Conservation (phyloP, 2,113 vertebrate species). For the Rana temporaria region DNA sequence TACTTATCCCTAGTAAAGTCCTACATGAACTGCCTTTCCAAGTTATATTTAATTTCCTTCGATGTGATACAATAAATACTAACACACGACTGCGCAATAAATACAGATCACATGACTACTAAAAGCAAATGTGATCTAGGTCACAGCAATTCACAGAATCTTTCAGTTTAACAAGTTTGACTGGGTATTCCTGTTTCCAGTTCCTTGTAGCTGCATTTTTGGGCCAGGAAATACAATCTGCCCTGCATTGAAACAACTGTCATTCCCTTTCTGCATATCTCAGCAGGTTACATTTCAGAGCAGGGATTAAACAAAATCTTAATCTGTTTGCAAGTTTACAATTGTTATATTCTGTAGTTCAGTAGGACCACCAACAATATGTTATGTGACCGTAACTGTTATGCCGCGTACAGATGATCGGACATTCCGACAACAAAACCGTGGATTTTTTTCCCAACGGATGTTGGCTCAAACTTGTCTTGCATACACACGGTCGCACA, state of each 20-base stretch:
- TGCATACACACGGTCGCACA: no score
- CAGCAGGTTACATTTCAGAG: slow-evolving; percentile 18
- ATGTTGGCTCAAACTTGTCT: no score
- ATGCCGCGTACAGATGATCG: no score
- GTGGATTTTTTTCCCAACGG: no score
- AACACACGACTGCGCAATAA: neutral
- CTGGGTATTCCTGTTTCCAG: neutral
- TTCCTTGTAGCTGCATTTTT: neutral
- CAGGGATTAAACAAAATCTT: slow-evolving; percentile 9
- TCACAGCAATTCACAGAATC: neutral
- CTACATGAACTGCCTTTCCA: no score
- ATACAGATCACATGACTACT: neutral
- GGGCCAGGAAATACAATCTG: neutral
- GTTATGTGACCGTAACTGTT: neutral
- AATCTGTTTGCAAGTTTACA: neutral
- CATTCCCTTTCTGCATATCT: slow-evolving; percentile 5
- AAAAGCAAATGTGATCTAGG: neutral
- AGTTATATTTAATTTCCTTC: no score
- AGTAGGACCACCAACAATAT: neutral
- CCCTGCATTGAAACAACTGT: slow-evolving; percentile 3
- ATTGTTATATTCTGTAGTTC: neutral
- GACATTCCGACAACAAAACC: no score
- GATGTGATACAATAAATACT: no score
- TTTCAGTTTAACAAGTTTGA: slow-evolving; percentile 3
- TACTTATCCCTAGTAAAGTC: no score